These are phyloP conservation scores for Gymnothorax javanicus DNA, from an alignment of 2,797 vertebrate species.

Conservation along the genomic window DNA sequence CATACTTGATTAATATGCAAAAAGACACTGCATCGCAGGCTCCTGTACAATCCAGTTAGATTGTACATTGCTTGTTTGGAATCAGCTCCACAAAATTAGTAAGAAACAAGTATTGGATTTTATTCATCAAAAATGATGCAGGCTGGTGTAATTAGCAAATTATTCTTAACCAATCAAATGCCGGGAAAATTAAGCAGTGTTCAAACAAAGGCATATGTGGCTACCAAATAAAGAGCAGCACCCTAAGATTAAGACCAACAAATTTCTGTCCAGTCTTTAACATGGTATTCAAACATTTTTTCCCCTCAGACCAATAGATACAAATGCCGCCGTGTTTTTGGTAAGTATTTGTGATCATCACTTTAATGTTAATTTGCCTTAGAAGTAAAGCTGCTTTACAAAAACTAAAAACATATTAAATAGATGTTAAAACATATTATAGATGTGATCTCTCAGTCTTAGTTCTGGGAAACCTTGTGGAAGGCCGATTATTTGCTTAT, in stretches of 20 bases:
- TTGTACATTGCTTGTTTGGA: too few relatives aligned
- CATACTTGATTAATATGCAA: too few relatives aligned
- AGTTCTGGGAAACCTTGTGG: background rate
- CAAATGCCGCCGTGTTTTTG: background rate
- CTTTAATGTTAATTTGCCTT: background rate
- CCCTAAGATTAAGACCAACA: background rate
- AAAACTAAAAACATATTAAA: background rate
- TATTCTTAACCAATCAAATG: background rate
- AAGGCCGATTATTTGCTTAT: background rate
- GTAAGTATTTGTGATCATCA: background rate
- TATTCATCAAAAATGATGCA: too few relatives aligned
- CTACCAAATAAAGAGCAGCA: background rate
- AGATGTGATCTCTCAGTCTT: background rate
- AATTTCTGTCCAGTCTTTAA: background rate
- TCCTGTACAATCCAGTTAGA: too few relatives aligned
- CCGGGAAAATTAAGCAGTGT: background rate
- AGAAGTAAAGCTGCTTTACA: background rate
- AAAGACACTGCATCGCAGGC: too few relatives aligned
- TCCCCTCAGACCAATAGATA: background rate
- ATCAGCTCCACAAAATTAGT: too few relatives aligned
- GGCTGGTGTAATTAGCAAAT: too few relatives aligned
- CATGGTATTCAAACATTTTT: background rate
- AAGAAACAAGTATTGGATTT: too few relatives aligned
- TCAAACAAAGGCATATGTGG: background rate
- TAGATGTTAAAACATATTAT: too few relatives aligned